Conservation (phyloP, 2,113 vertebrate genomes). For the Nansenia antarctica region DNA sequence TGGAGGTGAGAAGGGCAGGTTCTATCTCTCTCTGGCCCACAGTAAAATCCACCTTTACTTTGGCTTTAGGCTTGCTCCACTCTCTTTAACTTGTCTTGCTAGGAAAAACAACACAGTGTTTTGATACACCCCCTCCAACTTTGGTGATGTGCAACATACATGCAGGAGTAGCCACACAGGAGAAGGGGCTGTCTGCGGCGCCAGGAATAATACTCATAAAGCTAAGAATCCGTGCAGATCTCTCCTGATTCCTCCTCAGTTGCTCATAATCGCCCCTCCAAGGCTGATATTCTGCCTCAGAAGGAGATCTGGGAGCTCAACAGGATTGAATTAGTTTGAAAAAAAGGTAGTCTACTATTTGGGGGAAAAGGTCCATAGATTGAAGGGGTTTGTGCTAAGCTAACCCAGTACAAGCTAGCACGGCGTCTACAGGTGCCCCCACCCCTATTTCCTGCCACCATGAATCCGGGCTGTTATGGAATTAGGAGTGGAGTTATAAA, state of each 20-base stretch:
- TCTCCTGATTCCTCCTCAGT: slow-evolving; percentile 30
- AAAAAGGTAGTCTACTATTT: background rate
- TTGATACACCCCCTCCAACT: background rate
- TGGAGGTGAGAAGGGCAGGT: slow-evolving; percentile 29
- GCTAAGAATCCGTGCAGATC: slow-evolving; percentile 39
- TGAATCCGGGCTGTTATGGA: background rate
- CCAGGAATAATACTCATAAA: slow-evolving; percentile 63
- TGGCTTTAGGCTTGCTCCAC: slow-evolving; percentile 39
- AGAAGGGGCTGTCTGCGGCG: slow-evolving; percentile 13
- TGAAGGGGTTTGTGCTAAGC: background rate
- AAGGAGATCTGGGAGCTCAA: slow-evolving; percentile 1
- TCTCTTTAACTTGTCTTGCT: slow-evolving; percentile 23
- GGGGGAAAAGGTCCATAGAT: background rate
- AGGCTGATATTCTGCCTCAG: slow-evolving; percentile 29
- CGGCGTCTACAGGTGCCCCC: background rate
- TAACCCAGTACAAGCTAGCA: too few species aligned
- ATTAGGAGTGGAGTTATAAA: background rate
- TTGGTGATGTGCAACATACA: slow-evolving; percentile 42
- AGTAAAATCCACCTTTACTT: slow-evolving; percentile 40
- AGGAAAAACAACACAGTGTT: slow-evolving; percentile 29
- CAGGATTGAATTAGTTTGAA: background rate
- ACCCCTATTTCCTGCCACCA: background rate
- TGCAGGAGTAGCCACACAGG: slow-evolving; percentile 18
- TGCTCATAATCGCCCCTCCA: slow-evolving; percentile 50
- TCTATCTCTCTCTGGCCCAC: slow-evolving; percentile 7